Percentiles rank a stretch among this genome's conserved stretches.
Evolutionary conservation across 2,113 vertebrate genomes (phyloP).

Genomic region (Labrus mixtus): DNA sequence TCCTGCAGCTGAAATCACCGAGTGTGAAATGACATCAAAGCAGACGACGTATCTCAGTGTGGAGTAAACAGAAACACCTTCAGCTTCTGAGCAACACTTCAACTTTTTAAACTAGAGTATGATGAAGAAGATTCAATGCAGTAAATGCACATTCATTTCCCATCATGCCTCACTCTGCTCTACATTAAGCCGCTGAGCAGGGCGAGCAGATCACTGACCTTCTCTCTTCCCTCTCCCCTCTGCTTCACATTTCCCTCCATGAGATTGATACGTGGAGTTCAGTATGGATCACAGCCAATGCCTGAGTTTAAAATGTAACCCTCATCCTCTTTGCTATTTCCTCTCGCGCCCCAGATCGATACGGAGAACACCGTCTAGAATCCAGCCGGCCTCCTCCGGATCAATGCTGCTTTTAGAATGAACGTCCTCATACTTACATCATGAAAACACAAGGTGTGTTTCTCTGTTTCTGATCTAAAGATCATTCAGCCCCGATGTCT

Average conservation of each 20-base stretch:
- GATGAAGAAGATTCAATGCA: background rate
- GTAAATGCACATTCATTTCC: background rate
- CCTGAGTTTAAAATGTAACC: constrained; percentile 52
- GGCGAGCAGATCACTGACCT: constrained; percentile 31
- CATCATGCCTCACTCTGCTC: background rate
- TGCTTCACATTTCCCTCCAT: constrained; percentile 12
- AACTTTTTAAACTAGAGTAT: constrained; percentile 1
- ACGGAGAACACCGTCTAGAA: background rate
- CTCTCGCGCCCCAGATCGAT: constrained; percentile 24
- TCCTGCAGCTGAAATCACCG: constrained; percentile 7
- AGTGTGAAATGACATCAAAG: constrained; percentile 44
- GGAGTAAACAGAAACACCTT: constrained; percentile 11
- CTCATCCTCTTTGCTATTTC: constrained; percentile 28
- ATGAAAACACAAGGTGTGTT: constrained; percentile 17
- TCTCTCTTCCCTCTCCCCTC: background rate
- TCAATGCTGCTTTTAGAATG: constrained; percentile 43
- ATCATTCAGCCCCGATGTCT: background rate
- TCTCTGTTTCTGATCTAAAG: background rate
- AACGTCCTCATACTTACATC: constrained; percentile 26
- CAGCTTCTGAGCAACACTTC: background rate
- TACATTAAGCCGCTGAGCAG: constrained; percentile 7
- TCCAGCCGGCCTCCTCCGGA: constrained; percentile 7
- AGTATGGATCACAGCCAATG: constrained; percentile 43
- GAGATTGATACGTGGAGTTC: constrained; percentile 39
- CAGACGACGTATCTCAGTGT: constrained; percentile 3